Conservation (phyloP, 2,888 invertebrate genomes). For the Zygogramma bicolorata region DNA sequence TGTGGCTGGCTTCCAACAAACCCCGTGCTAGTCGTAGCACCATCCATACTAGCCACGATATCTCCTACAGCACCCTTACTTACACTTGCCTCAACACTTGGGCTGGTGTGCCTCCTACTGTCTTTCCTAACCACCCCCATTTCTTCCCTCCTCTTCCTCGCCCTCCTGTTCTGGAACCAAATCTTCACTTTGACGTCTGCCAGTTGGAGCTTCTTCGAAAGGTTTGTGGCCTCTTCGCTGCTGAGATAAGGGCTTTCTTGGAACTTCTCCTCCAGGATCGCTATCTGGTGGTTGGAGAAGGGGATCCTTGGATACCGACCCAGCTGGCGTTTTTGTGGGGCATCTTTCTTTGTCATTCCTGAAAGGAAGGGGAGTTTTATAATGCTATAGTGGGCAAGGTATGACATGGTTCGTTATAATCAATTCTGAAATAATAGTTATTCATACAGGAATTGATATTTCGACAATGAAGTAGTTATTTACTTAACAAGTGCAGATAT, state of each 20-base stretch:
- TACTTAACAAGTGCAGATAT: too few relatives aligned
- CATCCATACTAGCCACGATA: not conserved
- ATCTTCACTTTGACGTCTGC: conserved; percentile 81
- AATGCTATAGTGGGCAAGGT: too few relatives aligned
- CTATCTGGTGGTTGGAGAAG: conserved; percentile 77
- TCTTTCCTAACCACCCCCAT: conserved; percentile 25
- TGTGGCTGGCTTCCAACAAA: not conserved
- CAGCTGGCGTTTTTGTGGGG: conserved; percentile 69
- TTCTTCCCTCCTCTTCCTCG: conserved; percentile 78
- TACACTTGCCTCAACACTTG: not conserved
- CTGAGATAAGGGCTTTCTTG: conserved; percentile 77
- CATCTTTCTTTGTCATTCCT: conserved; percentile 63
- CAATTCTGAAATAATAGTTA: too few relatives aligned
- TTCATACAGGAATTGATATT: too few relatives aligned
- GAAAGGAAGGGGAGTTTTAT: conserved; percentile 11
- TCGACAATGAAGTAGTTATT: too few relatives aligned
- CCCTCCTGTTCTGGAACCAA: conserved; percentile 87
- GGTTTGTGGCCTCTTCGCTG: conserved; percentile 74
- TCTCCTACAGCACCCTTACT: not conserved
- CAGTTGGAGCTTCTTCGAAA: conserved; percentile 74
- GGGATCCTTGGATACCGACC: conserved; percentile 80
- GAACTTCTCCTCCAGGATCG: conserved; percentile 78
- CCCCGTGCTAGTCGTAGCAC: not conserved
- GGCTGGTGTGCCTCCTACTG: not conserved
- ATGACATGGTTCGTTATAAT: too few relatives aligned